Percentiles rank a stretch among this genome's conserved stretches.
Evolutionary conservation across 2,797 vertebrate genomes (phyloP).

Genomic region (Gambelia wislizenii): DNA sequence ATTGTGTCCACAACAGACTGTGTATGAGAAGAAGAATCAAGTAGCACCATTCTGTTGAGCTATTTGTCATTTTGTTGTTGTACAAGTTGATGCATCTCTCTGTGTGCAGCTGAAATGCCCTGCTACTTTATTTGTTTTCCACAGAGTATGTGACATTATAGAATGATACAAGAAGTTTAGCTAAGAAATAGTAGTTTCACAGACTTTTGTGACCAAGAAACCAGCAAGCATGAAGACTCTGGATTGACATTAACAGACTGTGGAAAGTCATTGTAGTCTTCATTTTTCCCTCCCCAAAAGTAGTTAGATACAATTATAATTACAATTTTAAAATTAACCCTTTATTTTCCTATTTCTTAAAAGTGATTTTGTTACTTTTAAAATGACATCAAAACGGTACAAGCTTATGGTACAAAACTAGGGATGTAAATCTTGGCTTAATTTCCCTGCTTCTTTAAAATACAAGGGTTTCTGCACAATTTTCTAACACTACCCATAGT

Average conservation of each 20-base stretch:
- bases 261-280: too few relatives aligned
- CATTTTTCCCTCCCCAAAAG: too few relatives aligned
- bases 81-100: slow-evolving; percentile 36
- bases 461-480: too few relatives aligned
- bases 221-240: slow-evolving; percentile 46
- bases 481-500: too few relatives aligned
- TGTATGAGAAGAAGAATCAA: slow-evolving; percentile 40
- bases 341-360: too few relatives aligned
- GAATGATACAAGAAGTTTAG: slow-evolving; percentile 15
- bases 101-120: slow-evolving; percentile 56
- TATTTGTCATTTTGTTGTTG: slow-evolving; percentile 59
- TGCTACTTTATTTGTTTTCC: slow-evolving; percentile 47
- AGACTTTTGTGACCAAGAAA: slow-evolving; percentile 49
- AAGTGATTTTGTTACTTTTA: too few relatives aligned
- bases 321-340: too few relatives aligned
- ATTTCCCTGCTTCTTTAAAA: too few relatives aligned
- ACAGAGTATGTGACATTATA: slow-evolving; percentile 52
- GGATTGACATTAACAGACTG: slow-evolving; percentile 23
- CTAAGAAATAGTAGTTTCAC: neutral
- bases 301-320: too few relatives aligned
- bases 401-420: too few relatives aligned
- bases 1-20: slow-evolving; percentile 61
- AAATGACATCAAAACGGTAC: too few relatives aligned
- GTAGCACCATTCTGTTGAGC: slow-evolving; percentile 45
- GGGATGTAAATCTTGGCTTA: too few relatives aligned